phyloP scores from a whole-genome alignment of 2,113 vertebrate species.

The Glaucidium brasilianum region DNA sequence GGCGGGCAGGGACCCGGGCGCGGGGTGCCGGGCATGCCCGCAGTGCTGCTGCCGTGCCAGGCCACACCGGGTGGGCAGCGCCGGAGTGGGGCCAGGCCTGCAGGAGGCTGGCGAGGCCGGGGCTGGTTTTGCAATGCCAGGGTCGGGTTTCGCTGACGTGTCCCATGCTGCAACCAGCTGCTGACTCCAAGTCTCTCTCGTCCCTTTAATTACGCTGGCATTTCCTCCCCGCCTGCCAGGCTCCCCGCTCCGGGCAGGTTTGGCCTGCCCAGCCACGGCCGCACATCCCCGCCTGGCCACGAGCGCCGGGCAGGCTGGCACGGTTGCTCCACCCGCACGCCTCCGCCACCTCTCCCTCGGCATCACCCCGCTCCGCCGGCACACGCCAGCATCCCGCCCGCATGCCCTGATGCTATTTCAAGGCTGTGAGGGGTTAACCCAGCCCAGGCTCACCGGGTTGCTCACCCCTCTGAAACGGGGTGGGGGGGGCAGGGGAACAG shows the following conservation, averaged over 20 bases:
- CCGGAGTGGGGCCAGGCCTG: not conserved
- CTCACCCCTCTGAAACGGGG: not conserved
- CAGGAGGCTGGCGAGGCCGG: not conserved
- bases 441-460: not conserved
- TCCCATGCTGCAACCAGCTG: slow-evolving; percentile 52
- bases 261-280: not conserved
- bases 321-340: not conserved
- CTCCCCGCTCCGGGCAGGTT: slow-evolving; percentile 28
- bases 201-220: slow-evolving; percentile 63
- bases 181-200: slow-evolving; percentile 6
- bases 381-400: not conserved
- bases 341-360: not conserved
- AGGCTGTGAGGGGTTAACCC: not conserved
- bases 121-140: slow-evolving; percentile 63
- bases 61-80: not conserved
- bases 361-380: not conserved
- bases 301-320: not conserved
- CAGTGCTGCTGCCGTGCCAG: not conserved
- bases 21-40: rapidly evolving
- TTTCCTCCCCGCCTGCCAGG: slow-evolving; percentile 57
- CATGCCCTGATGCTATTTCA: not conserved
- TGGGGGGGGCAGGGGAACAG: not conserved
- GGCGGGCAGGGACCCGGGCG: not conserved
- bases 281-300: not conserved
- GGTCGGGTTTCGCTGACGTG: slow-evolving; percentile 76